Evolutionary conservation across 2,797 vertebrate genomes (phyloP), one percentile per base, ranked within the genome.

Genomic region (Pagetopsis macropterus): DNA sequence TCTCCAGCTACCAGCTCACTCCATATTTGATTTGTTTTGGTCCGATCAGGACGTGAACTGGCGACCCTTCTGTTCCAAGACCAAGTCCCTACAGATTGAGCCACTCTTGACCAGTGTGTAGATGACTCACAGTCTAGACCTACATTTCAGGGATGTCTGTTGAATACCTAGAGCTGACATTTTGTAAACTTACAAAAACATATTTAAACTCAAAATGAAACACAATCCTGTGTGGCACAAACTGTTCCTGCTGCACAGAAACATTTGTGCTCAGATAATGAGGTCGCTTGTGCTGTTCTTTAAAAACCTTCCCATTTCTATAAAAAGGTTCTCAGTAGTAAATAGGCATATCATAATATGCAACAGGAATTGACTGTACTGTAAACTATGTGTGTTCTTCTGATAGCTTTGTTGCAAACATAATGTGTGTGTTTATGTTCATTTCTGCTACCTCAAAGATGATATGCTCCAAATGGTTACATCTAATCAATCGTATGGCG

Each of bases 221-320:
- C 31, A 58, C 2, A 72, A 50, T 45, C 2, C 6, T 63, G 3
- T 73, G 21, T 48, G 55, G n/a, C 40, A 46, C 65, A 68, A 3
- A 48, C 46, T 45, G 44, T 58, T 70, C n/a, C 27, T 44, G 27
- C 48, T 50, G 44, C 43, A 14, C 31, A 8, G 59, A 49, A n/a
- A 58, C 33, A 51, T 60, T 40, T 55, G 57, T 52, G 41, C 15
- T 52, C 48, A 60, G 54, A 67, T 73, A 71, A 74, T 50, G 46
- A 69, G 43, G 46, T 70, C 70, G 27, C 70, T 50, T 51, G 63
- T 72, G 70, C 44, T 16, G 16, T 8, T 63, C 37, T 59, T 37
- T 49, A 59, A 70, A 6, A 8, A 33, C 9, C 27, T 48, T 17
- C 17, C 40, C 55, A 5, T 31, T 13, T 19, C 10, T 49, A 2